Evolutionary conservation across 1,140 invertebrate genomes (phyloP).

Genomic region (Colletes gigas): DNA sequence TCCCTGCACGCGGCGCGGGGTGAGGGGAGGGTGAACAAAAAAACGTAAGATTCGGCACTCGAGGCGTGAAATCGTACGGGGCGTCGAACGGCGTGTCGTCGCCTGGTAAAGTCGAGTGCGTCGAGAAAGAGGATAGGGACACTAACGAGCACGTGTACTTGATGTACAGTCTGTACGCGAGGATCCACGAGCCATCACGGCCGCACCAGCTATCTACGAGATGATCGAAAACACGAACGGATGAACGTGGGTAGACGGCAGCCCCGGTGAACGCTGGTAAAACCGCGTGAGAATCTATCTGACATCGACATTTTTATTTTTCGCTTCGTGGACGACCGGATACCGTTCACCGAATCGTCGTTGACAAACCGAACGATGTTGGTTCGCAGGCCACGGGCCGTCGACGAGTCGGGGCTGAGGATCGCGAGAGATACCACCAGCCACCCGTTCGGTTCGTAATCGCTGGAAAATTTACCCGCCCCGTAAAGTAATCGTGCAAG

Average conservation of each 20-base stretch:
- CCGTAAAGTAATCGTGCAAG: slow-evolving; percentile 14
- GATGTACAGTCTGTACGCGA: slow-evolving; percentile 24
- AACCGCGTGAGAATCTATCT: background rate
- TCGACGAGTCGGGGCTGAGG: background rate
- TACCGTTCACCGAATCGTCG: background rate
- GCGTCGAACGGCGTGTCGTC: slow-evolving; percentile 15
- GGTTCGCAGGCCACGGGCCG: slow-evolving; percentile 27
- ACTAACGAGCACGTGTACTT: slow-evolving; percentile 52
- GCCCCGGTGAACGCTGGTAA: slow-evolving; percentile 30
- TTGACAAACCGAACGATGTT: background rate
- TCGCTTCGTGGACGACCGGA: too few relatives aligned
- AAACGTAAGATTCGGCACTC: background rate
- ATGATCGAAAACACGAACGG: slow-evolving; percentile 31
- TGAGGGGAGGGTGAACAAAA: background rate
- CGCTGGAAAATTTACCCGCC: background rate
- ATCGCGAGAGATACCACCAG: background rate
- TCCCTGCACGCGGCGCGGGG: background rate
- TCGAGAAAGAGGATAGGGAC: slow-evolving; percentile 1
- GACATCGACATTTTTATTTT: background rate
- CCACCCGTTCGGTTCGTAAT: too few relatives aligned
- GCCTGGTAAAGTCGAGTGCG: slow-evolving; percentile 21
- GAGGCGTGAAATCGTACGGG: slow-evolving; percentile 15
- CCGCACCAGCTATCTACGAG: background rate
- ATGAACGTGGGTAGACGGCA: slow-evolving; percentile 16
- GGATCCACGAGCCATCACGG: slow-evolving; percentile 17